A percentile compares a stretch with the other conserved stretches of the same genome.
These are phyloP conservation scores for Epinephelus lanceolatus DNA, from an alignment of 2,113 vertebrate genomes.

Conservation along the genomic window DNA sequence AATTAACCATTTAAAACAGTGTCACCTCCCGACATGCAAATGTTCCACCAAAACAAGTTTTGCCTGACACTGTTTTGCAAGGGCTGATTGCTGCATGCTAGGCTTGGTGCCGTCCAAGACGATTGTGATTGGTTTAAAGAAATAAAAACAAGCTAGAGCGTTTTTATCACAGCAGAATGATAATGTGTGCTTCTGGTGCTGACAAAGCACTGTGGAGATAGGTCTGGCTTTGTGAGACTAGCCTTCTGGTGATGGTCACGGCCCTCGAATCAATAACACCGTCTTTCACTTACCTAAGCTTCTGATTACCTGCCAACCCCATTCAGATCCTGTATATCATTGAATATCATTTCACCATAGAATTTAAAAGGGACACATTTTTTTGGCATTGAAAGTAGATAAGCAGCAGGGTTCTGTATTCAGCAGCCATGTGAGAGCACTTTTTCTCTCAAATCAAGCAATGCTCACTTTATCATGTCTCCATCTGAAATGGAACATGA, in stretches of 20 bases:
- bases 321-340: neutral
- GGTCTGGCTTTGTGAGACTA: too few relatives aligned
- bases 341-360: neutral
- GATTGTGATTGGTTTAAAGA: too few relatives aligned
- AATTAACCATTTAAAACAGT: too few relatives aligned
- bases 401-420: neutral
- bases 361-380: neutral
- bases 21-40: too few relatives aligned
- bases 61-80: too few relatives aligned
- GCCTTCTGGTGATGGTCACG: neutral
- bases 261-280: neutral
- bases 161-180: too few relatives aligned
- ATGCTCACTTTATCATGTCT: slow-evolving; percentile 49
- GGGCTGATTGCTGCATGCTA: too few relatives aligned
- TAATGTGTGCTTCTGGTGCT: too few relatives aligned
- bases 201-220: too few relatives aligned
- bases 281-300: slow-evolving; percentile 5
- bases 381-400: slow-evolving; percentile 16
- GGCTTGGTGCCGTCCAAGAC: too few relatives aligned
- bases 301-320: neutral
- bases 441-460: slow-evolving; percentile 22
- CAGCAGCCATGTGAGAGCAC: slow-evolving; percentile 10
- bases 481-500: slow-evolving; percentile 60
- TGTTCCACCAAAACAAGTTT: too few relatives aligned
- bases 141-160: too few relatives aligned